phyloP scores from a whole-genome alignment of 2,113 vertebrate species.

The Beaufortia kweichowensis region DNA sequence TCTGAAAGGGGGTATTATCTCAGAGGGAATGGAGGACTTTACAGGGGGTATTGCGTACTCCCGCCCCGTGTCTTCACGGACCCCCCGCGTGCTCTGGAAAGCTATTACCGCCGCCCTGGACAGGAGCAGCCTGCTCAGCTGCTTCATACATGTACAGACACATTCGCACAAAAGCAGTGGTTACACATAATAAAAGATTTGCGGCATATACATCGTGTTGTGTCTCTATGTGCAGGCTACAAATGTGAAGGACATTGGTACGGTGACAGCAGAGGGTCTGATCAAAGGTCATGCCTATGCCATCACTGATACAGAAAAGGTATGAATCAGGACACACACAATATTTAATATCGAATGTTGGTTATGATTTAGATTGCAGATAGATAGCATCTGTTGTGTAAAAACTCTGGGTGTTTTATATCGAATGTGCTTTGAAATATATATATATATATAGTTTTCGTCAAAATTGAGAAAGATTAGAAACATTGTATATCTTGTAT shows the following conservation, averaged over 20 bases:
- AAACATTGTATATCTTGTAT: too few relatives aligned
- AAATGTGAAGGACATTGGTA: conserved; percentile 65
- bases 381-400: too few relatives aligned
- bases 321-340: neutral
- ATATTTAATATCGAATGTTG: too few relatives aligned
- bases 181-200: neutral
- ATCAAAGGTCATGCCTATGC: conserved; percentile 79
- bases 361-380: too few relatives aligned
- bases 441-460: too few relatives aligned
- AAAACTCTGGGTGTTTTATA: too few relatives aligned
- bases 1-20: conserved; percentile 78
- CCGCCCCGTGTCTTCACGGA: conserved; percentile 60
- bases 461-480: too few relatives aligned
- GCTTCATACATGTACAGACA: conserved; percentile 73
- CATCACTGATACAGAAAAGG: conserved; percentile 73
- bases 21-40: conserved; percentile 83
- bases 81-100: conserved; percentile 73
- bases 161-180: neutral
- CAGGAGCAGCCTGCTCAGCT: conserved; percentile 73
- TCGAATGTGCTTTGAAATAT: too few relatives aligned
- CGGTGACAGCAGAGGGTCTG: conserved; percentile 70
- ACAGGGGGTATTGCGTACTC: conserved; percentile 78
- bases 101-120: conserved; percentile 65
- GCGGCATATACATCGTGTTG: neutral
- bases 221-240: conserved; percentile 62